A percentile compares a stretch with the other conserved stretches of the same genome.
These are phyloP conservation scores for Litoditis marina DNA, from an alignment of 2,888 invertebrate genomes.

Conservation along the genomic window DNA sequence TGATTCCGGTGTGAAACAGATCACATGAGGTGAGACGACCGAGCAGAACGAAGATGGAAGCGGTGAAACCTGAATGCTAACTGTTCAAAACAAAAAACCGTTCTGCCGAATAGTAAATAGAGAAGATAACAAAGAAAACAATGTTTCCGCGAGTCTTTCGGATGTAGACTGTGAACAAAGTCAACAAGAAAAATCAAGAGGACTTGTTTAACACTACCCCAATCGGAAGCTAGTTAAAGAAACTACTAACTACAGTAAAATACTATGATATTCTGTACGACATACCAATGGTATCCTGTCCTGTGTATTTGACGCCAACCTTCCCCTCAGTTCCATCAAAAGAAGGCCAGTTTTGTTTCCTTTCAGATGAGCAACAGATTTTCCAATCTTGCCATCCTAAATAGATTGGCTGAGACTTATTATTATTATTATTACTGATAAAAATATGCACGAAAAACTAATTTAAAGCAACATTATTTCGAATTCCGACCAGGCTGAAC, in stretches of 20 bases:
- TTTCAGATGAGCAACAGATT: slow-evolving; percentile 40
- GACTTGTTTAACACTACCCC: background rate
- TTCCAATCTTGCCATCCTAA: slow-evolving; percentile 7
- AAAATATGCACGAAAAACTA: no score
- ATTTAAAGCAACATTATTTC: no score
- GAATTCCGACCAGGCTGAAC: no score
- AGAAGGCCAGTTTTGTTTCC: slow-evolving; percentile 57
- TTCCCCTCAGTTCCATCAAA: slow-evolving; percentile 57
- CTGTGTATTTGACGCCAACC: slow-evolving; percentile 33
- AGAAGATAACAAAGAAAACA: no score
- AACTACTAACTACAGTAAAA: background rate
- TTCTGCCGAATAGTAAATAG: no score
- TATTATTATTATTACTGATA: no score
- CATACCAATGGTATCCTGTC: slow-evolving; percentile 51
- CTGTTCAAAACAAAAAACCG: no score
- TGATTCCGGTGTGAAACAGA: slow-evolving; percentile 60
- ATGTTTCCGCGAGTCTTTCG: no score
- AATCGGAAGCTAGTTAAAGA: background rate
- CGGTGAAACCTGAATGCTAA: slow-evolving; percentile 25
- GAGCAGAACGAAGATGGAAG: slow-evolving; percentile 28
- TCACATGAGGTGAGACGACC: slow-evolving; percentile 50
- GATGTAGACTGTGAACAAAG: no score
- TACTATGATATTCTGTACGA: no score
- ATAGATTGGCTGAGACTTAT: no score
- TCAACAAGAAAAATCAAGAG: no score